Conservation (phyloP, 2,113 vertebrate genomes). For the Nanorana parkeri region DNA sequence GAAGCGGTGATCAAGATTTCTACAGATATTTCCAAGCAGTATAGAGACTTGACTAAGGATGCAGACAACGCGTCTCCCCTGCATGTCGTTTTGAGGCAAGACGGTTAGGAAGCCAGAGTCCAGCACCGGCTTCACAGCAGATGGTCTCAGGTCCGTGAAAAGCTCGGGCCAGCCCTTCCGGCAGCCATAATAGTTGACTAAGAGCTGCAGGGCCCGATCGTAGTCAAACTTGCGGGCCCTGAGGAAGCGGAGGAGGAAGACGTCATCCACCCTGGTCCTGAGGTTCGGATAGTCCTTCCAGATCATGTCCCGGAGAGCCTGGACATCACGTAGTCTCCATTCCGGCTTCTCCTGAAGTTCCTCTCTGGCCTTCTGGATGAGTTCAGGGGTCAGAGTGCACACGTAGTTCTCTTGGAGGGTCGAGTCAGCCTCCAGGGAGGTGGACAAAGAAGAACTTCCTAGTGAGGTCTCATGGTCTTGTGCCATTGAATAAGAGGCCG, state of each 20-base stretch:
- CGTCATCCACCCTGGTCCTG: constrained; percentile 87
- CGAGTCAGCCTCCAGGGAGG: constrained; percentile 70
- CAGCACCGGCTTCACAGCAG: constrained; percentile 87
- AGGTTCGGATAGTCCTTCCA: constrained; percentile 91
- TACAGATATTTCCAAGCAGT: no score
- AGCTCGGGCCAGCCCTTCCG: constrained; percentile 93
- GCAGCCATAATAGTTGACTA: constrained; percentile 92
- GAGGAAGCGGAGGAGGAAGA: constrained; percentile 93
- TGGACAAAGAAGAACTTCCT: constrained; percentile 77
- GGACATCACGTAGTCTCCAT: constrained; percentile 93
- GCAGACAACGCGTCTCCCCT: constrained; percentile 90
- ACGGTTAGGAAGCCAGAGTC: constrained; percentile 94
- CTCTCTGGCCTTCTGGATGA: constrained; percentile 91
- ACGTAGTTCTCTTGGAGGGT: constrained; percentile 79
- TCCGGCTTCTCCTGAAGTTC: constrained; percentile 98
- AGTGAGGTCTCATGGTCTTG: constrained; percentile 83
- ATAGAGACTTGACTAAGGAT: no score
- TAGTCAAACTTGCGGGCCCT: constrained; percentile 98
- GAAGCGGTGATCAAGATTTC: no score
- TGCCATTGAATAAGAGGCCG: constrained; percentile 79
- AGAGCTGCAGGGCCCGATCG: constrained; percentile 90
- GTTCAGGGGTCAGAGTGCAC: constrained; percentile 86
- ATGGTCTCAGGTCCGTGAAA: constrained; percentile 89
- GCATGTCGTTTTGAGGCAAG: constrained; percentile 83
- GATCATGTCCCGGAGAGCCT: constrained; percentile 95